These are phyloP conservation scores for Drosophila formosana DNA, from an alignment of 2,888 invertebrate species.

Conservation along the genomic window DNA sequence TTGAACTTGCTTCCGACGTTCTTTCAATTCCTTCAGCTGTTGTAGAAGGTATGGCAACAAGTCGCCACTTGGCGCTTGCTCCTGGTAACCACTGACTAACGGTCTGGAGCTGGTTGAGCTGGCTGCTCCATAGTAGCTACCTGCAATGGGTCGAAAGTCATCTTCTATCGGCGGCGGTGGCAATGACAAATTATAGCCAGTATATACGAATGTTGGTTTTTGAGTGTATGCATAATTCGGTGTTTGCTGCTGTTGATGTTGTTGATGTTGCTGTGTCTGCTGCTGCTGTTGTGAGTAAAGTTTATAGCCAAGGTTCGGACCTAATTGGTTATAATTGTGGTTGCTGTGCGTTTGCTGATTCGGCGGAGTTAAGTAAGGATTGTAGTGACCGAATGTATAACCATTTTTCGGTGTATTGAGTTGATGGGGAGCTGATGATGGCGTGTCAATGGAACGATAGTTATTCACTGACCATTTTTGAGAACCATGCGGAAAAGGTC, in stretches of 20 bases:
- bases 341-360: constrained; percentile 46
- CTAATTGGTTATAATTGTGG: constrained; percentile 70
- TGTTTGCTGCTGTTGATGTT: constrained; percentile 24
- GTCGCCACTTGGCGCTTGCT: constrained; percentile 59
- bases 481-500: constrained; percentile 59
- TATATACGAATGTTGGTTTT: constrained; percentile 73
- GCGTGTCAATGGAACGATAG: constrained; percentile 77
- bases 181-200: constrained; percentile 77
- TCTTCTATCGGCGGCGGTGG: constrained; percentile 73
- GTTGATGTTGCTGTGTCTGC: constrained; percentile 47
- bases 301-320: constrained; percentile 62
- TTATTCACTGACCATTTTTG: constrained; percentile 66
- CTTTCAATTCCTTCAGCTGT: constrained; percentile 81
- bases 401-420: constrained; percentile 47
- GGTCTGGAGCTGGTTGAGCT: constrained; percentile 59
- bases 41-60: constrained; percentile 81
- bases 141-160: constrained; percentile 78
- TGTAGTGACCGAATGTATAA: constrained; percentile 78
- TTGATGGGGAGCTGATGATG: constrained; percentile 34
- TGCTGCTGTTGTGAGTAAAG: constrained; percentile 50
- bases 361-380: constrained; percentile 83
- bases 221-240: constrained; percentile 13
- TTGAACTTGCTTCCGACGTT: constrained; percentile 80
- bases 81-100: constrained; percentile 31
- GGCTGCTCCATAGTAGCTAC: constrained; percentile 65